Base-by-base conservation (phyloP, 2,113 vertebrate genomes). In the Dendrocopos noguchii region DNA sequence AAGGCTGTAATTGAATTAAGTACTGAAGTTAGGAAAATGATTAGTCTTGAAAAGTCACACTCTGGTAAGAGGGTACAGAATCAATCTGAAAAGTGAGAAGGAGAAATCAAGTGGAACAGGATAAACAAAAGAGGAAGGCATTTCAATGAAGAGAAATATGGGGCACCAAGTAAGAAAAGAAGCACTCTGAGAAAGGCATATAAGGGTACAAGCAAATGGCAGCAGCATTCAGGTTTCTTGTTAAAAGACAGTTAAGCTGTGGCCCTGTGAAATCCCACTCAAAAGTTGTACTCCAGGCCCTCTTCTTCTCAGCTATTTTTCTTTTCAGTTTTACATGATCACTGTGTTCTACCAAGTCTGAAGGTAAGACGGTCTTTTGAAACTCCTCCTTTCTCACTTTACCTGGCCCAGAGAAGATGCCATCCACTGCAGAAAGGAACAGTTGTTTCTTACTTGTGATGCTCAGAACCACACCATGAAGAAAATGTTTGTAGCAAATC, bases 311-410 rank as follows among this genome's bases (percentile, higher is more conserved):
- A 34, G 15, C 11, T 17, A 57, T 7, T 21, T 80, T 61, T 63
- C 39, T 61, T 39, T 13, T 19, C 25, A 31, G 9, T 44, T 34
- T 2, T 3, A 33, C 0, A 2, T 1, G 7, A 3, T 8, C 6
- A 3, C 17, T 5, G 15, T 39, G 12, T 53, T 50, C 71, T 53
- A 64, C 31, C 53, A 39, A 29, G 7, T 6, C 79, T 24, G 42
- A 44, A 72, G 34, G 31, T n/a, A 10, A 53, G 55, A 25, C 13
- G 50, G 12, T 33, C 33, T 22, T 42, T 20, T 31, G 63, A n/a
- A 44, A 29, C 16, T 65, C 20, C 39, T 56, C 28, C 33, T 46
- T 22, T 29, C 68, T 46, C 56, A 15, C 44, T 70, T n/a, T 9
- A 29, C 9, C 68, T 31, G 14, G 15, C 31, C 50, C 42, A 46